These are phyloP conservation scores for Sapayoa aenigma DNA, from an alignment of 2,113 vertebrate genomes.

Conservation along the genomic window DNA sequence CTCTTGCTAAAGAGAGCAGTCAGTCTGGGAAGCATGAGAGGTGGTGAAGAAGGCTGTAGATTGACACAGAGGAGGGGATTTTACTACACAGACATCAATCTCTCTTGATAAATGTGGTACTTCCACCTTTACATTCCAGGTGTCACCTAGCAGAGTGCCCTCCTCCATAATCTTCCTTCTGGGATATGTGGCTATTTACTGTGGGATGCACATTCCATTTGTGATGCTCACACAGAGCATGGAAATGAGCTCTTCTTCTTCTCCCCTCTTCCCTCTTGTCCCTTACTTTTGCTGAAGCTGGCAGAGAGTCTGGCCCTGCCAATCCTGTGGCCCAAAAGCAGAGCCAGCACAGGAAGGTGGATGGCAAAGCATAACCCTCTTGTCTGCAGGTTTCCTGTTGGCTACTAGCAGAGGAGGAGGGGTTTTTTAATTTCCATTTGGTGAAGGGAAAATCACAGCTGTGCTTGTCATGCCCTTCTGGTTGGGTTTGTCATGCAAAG, in stretches of 20 bases:
- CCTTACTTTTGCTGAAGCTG: background rate
- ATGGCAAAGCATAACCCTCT: slow-evolving; percentile 20
- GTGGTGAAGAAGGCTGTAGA: background rate
- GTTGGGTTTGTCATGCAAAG: slow-evolving; percentile 71
- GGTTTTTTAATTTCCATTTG: slow-evolving; percentile 43
- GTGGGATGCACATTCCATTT: background rate
- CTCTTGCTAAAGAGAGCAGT: background rate
- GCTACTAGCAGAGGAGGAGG: slow-evolving; percentile 18
- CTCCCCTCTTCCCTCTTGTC: background rate
- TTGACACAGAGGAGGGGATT: background rate
- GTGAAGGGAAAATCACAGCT: slow-evolving; percentile 63
- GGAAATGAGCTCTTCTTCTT: background rate
- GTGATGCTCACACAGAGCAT: background rate
- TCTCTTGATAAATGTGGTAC: background rate
- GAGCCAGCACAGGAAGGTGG: slow-evolving; percentile 58
- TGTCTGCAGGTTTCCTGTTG: slow-evolving; percentile 64
- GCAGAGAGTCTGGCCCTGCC: slow-evolving; percentile 8
- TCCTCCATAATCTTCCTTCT: background rate
- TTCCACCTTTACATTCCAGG: background rate
- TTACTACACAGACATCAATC: background rate
- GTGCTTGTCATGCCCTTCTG: slow-evolving; percentile 57
- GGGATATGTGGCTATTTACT: background rate
- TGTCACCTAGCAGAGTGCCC: background rate
- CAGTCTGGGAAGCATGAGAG: background rate
- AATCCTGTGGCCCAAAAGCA: background rate